These are phyloP conservation scores for Cryptops parisi DNA, from an alignment of 2,888 invertebrate species.

Conservation along the genomic window DNA sequence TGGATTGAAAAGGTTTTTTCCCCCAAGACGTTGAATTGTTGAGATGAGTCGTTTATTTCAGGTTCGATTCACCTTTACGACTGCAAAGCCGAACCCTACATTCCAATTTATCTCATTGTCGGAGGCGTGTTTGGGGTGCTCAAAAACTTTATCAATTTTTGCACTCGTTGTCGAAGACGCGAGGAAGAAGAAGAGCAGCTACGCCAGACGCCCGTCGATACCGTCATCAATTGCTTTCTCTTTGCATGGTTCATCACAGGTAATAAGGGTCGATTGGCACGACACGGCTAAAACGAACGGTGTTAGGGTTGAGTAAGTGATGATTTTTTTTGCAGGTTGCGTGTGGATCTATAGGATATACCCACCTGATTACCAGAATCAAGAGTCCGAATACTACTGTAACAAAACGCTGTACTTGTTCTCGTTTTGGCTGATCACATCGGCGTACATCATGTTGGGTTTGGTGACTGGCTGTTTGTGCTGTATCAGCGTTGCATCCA, in stretches of 20 bases:
- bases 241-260: slow-evolving; percentile 55
- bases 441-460: slow-evolving; percentile 44
- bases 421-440: slow-evolving; percentile 53
- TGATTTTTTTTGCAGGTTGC: slow-evolving; percentile 39
- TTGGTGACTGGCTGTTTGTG: slow-evolving; percentile 40
- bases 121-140: slow-evolving; percentile 49
- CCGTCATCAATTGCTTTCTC: slow-evolving; percentile 45
- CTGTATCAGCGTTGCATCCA: slow-evolving; percentile 40
- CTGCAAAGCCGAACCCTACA: slow-evolving; percentile 49
- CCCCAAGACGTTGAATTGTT: background rate
- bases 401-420: slow-evolving; percentile 50
- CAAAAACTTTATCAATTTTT: slow-evolving; percentile 45
- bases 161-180: slow-evolving; percentile 39
- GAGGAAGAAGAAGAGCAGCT: slow-evolving; percentile 40
- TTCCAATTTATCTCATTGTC: slow-evolving; percentile 52
- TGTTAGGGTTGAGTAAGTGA: background rate
- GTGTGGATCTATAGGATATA: slow-evolving; percentile 53
- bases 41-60: background rate
- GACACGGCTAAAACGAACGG: too few species aligned
- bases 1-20: background rate
- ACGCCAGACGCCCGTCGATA: slow-evolving; percentile 33
- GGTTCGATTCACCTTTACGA: slow-evolving; percentile 43
- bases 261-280: too few species aligned
- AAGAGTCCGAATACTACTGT: slow-evolving; percentile 41
- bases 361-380: slow-evolving; percentile 40